Base-by-base conservation (phyloP, 2,888 invertebrate genomes). In the Heliconius erato region DNA sequence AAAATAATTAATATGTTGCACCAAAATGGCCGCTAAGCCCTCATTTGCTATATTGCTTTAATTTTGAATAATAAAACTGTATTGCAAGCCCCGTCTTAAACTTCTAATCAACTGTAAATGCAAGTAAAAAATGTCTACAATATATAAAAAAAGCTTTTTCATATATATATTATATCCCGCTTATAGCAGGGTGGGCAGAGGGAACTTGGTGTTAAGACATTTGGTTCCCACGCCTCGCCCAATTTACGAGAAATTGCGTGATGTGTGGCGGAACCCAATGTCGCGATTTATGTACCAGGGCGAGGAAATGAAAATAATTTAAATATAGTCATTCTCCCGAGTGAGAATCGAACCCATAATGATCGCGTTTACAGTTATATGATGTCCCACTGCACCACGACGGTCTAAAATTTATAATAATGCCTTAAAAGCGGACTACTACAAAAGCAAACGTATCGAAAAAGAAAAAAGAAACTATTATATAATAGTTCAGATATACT, bases 1-100 rank as follows among this genome's bases (percentile, higher is more conserved):
- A 91, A 86, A 87, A 90, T 88, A 87, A 86, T 80, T 81, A 91
- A 90, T 89, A 89, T 89, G 89, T 91, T 91, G 94, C 94, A 94
- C 93, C 94, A 92, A 90, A 87, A 87, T 87, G 23, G 59, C 49
- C 72, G n/a, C 69, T 65, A 26, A 28, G 78, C 35, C 23, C 65
- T 35, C 79, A 80, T 71, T 74, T 71, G 68, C 28, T 69, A 74
- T 85, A 85, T 83, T 83, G 84, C 84, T 82, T 81, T 76, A 80
- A 85, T 80, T 83, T 83, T 80, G 82, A 80, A 79, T 63, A 81
- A 79, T 65, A 76, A 82, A 72, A 79, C 78, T 65, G 72, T 83
- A 85, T 85, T 85, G 84, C 84, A 85, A 85, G 76, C 79, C 84
- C 84, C 84, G 76, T 83, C 79, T 68, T 82, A 83, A 80, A 82